Base-by-base conservation (phyloP, 1,140 invertebrate genomes). In the Atta colombica region DNA sequence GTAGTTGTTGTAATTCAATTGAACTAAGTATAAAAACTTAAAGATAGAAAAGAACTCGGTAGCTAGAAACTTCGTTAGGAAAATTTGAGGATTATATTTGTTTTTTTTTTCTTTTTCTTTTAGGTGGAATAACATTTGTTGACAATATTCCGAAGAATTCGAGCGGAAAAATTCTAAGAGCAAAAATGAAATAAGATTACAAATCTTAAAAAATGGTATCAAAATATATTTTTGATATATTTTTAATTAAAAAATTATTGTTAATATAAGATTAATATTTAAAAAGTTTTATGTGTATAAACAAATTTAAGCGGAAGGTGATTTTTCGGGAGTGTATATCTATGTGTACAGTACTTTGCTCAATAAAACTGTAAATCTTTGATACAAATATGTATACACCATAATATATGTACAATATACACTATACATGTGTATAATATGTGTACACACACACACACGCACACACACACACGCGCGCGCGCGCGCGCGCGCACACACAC, bases 151-250 rank as follows among this genome's bases (percentile, higher is more conserved):
- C 97, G 0, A 97, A 97, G 93, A 97, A 96, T 93, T 85, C 96
- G 2, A 96, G 96, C 14, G 97, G 97, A 18, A 97, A 97, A 93
- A 97, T 97, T 89, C 92, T 97, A 28, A 94, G 97, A 87, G 69
- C 92, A 55, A 89, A 96, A 69, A 89, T 97, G 3, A 96, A 95
- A 87, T 91, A 91, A 31, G 21, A 86, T 3, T 92, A 80, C 35
- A 63, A 69, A 31, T 45, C 58, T 35, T 72, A 75, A 25, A 25
- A 25, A 25, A 74, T 16, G 49, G 6, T 0, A 31, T 14, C 3
- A 25, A 65, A 49, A 3, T 31, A 0, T 1, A 28, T 21, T 21
- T 21, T 21, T 21, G 3, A 7, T 51, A 25, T 69, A 14, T 65
- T 28, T 49, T 78, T 51, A 3, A 28, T 31, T 16, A 51, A 5